Percentiles rank a stretch among this genome's conserved stretches.
Evolutionary conservation across 2,797 vertebrate species (phyloP).

Genomic region (Toxotes lorentzi): DNA sequence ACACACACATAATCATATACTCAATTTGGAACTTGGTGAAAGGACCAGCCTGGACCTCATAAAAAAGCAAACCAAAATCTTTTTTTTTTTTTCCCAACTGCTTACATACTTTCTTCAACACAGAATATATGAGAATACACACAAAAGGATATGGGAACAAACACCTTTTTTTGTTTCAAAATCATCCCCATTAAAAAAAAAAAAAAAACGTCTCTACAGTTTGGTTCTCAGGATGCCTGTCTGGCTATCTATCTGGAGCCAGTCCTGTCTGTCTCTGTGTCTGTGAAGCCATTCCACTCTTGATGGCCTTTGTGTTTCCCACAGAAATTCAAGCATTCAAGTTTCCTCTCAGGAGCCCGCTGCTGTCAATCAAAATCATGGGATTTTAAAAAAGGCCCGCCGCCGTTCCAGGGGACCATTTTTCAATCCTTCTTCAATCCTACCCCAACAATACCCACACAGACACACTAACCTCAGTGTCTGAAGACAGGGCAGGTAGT

Average conservation of each 20-base stretch:
- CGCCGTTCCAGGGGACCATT: slow-evolving; percentile 44
- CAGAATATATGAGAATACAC: not conserved
- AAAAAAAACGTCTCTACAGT: slow-evolving; percentile 19
- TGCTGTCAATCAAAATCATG: slow-evolving; percentile 74
- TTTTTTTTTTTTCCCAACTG: slow-evolving; percentile 16
- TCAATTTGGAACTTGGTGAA: slow-evolving; percentile 52
- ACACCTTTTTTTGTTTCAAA: slow-evolving; percentile 14
- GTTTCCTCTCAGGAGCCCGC: slow-evolving; percentile 66
- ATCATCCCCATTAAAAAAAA: not conserved
- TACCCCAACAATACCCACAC: slow-evolving; percentile 56
- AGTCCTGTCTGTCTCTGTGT: slow-evolving; percentile 61
- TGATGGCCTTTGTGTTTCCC: slow-evolving; percentile 69
- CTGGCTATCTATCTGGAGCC: slow-evolving; percentile 64
- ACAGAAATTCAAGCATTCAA: slow-evolving; percentile 73
- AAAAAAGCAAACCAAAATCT: slow-evolving; percentile 20
- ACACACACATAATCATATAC: slow-evolving; percentile 65
- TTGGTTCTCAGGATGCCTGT: slow-evolving; percentile 46
- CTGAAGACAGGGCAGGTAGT: slow-evolving; percentile 66
- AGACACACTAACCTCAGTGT: slow-evolving; percentile 57
- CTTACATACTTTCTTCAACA: slow-evolving; percentile 7
- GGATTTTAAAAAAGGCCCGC: slow-evolving; percentile 45
- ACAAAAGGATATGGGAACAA: slow-evolving; percentile 1
- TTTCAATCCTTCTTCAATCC: slow-evolving; percentile 51
- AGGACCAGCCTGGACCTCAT: slow-evolving; percentile 18
- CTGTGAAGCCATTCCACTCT: slow-evolving; percentile 56